Conservation (phyloP, 2,888 invertebrate genomes). For the Caenorhabditis panamensis region DNA sequence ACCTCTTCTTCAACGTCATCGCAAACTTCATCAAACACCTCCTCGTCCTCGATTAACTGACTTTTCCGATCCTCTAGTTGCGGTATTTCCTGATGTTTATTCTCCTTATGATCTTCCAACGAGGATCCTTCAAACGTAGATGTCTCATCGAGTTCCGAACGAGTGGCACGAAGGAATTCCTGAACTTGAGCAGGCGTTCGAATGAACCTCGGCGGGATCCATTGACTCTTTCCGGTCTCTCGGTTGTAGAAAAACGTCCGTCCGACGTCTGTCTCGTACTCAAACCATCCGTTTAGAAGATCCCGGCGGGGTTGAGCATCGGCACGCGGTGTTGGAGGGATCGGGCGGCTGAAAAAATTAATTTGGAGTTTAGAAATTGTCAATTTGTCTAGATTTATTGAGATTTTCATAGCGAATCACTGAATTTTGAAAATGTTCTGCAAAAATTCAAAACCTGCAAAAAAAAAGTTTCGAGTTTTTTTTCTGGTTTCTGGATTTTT, state of each 20-base stretch:
- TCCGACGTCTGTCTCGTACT: conserved; percentile 77
- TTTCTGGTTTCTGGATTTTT: no score
- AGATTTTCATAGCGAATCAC: no score
- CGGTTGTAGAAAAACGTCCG: conserved; percentile 74
- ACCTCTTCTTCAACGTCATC: conserved; percentile 35
- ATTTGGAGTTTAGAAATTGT: no score
- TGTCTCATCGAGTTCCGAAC: conserved; percentile 40
- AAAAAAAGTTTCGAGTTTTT: no score
- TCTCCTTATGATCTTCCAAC: conserved; percentile 50
- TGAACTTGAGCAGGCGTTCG: conserved; percentile 72
- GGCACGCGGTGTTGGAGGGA: conserved; percentile 71
- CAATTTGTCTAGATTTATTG: no score
- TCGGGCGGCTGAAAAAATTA: conserved; percentile 51
- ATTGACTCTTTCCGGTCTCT: conserved; percentile 75
- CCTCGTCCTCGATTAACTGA: conserved; percentile 49
- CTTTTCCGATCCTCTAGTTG: conserved; percentile 10
- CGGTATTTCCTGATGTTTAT: background rate
- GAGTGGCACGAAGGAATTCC: conserved; percentile 53
- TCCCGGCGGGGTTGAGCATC: conserved; percentile 69
- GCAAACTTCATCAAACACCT: conserved; percentile 60
- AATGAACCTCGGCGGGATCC: conserved; percentile 77
- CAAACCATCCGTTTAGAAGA: conserved; percentile 76
- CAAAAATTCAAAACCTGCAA: no score
- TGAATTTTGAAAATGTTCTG: no score
- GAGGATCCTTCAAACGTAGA: conserved; percentile 57